These are phyloP conservation scores for Caenorhabditis brenneri DNA, from an alignment of 1,140 invertebrate genomes.

Conservation along the genomic window DNA sequence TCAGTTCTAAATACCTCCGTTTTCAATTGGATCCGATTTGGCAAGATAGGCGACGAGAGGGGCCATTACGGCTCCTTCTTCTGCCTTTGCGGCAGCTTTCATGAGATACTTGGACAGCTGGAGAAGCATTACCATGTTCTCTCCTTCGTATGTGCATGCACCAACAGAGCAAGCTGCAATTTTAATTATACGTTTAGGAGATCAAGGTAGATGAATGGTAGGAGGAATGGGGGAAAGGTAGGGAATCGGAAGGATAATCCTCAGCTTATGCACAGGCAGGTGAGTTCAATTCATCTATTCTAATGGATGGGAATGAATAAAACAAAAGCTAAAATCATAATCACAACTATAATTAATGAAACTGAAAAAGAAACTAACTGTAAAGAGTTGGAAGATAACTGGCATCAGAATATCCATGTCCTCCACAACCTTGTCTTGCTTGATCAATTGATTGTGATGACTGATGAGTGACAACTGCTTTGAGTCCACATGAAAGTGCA, in stretches of 20 bases:
- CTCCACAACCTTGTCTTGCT: conserved; percentile 86
- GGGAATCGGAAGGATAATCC: conserved; percentile 75
- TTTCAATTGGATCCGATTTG: not conserved
- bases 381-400: conserved; percentile 72
- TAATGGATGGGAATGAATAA: too few species aligned
- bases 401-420: conserved; percentile 85
- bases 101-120: conserved; percentile 75
- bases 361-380: not conserved
- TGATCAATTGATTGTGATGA: conserved; percentile 63
- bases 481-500: conserved; percentile 86
- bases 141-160: conserved; percentile 88
- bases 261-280: not conserved
- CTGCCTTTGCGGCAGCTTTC: conserved; percentile 28
- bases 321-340: too few species aligned
- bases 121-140: conserved; percentile 86
- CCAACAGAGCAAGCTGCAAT: conserved; percentile 83
- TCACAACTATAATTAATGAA: too few species aligned
- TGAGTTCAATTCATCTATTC: too few species aligned
- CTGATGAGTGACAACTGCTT: conserved; percentile 81
- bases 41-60: conserved; percentile 37
- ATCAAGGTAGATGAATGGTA: conserved; percentile 77
- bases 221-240: not conserved
- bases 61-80: conserved; percentile 3
- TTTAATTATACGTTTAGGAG: conserved; percentile 74
- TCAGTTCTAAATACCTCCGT: not conserved